Percentiles rank a stretch among this genome's conserved stretches.
phyloP scores from a whole-genome alignment of 1,140 invertebrate genomes.

The Mizuhopecten yessoensis region DNA sequence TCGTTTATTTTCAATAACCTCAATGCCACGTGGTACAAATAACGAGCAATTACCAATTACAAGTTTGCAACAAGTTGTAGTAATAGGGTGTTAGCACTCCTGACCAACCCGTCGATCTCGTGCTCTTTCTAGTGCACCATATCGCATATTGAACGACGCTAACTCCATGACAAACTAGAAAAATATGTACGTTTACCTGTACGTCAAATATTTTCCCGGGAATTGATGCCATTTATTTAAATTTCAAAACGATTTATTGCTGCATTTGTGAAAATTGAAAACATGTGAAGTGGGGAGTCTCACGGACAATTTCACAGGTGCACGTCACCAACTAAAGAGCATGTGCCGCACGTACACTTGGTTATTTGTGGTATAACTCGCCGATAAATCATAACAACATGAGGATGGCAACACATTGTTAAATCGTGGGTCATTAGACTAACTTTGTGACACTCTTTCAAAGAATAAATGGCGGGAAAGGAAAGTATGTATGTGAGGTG shows the following conservation, averaged over 20 bases:
- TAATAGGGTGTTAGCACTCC: no score
- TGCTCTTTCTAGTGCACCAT: no score
- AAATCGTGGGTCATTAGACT: background rate
- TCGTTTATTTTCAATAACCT: no score
- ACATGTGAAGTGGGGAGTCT: background rate
- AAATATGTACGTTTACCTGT: no score
- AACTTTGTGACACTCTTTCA: background rate
- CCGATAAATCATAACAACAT: constrained; percentile 4
- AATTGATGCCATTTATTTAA: no score
- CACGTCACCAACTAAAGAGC: background rate
- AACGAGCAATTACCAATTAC: no score
- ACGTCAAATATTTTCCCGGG: no score
- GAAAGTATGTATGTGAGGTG: background rate
- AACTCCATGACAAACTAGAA: no score
- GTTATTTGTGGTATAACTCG: background rate
- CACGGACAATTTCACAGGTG: background rate
- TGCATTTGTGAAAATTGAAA: constrained; percentile 16
- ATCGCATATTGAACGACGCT: no score
- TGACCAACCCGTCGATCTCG: no score
- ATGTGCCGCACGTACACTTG: background rate
- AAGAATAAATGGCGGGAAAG: background rate
- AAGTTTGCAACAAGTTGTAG: no score
- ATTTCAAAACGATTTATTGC: background rate
- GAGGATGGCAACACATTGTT: background rate
- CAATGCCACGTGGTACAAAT: no score